phyloP scores from a whole-genome alignment of 1,140 invertebrate genomes.

The Pseudomyrmex concolor region DNA sequence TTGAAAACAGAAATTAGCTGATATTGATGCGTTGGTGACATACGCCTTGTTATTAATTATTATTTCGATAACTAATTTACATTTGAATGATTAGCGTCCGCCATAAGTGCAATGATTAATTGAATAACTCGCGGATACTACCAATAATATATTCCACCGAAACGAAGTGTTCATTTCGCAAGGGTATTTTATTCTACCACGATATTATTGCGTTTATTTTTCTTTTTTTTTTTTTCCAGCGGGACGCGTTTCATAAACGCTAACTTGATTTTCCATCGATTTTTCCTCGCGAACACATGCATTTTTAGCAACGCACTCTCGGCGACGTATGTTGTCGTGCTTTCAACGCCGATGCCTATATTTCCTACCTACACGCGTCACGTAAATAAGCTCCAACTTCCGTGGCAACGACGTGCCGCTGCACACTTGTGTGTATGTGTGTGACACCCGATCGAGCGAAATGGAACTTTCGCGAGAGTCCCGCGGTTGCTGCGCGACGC shows the following conservation, averaged over 20 bases:
- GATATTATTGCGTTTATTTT: no score
- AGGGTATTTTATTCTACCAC: not conserved
- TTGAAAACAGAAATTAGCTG: constrained; percentile 6
- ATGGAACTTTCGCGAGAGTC: constrained; percentile 11
- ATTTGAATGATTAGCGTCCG: constrained; percentile 20
- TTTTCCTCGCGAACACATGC: not conserved
- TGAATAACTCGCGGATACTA: constrained; percentile 2
- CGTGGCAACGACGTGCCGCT: not conserved
- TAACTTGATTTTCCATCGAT: constrained; percentile 47
- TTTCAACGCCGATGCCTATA: not conserved
- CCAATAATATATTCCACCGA: not conserved
- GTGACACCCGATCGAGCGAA: not conserved
- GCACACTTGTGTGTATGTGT: not conserved
- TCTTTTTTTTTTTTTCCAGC: not conserved
- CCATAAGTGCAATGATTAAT: constrained; percentile 30
- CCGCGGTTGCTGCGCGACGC: not conserved
- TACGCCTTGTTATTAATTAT: constrained; percentile 4
- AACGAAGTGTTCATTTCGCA: constrained; percentile 1
- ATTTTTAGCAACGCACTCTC: not conserved
- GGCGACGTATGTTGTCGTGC: not conserved
- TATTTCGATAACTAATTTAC: constrained; percentile 25
- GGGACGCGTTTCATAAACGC: not conserved
- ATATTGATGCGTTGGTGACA: constrained; percentile 12
- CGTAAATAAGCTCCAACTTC: constrained; percentile 39
- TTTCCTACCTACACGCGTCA: not conserved